These are phyloP conservation scores for Eledone cirrhosa DNA, from an alignment of 2,888 invertebrate genomes.

Conservation along the genomic window DNA sequence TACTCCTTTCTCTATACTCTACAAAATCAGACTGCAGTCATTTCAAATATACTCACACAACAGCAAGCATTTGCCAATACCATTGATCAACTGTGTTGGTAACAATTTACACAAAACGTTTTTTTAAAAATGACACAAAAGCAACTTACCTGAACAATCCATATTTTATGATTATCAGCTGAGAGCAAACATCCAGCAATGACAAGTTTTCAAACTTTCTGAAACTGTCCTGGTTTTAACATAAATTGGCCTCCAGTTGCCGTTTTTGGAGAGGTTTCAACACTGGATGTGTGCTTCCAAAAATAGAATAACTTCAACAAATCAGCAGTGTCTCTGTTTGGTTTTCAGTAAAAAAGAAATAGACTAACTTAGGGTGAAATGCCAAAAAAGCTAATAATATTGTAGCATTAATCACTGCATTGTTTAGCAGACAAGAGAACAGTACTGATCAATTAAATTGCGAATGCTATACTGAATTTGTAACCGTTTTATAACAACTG, in stretches of 20 bases:
- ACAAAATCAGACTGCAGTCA: too few species aligned
- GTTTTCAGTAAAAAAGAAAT: slow-evolving; percentile 28
- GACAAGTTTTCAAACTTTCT: neutral
- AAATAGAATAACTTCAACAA: slow-evolving; percentile 29
- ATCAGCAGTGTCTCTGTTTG: slow-evolving; percentile 26
- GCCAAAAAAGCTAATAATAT: slow-evolving; percentile 23
- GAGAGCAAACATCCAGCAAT: too few species aligned
- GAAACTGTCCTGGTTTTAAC: slow-evolving; percentile 26
- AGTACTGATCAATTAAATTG: too few species aligned
- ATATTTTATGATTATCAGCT: too few species aligned
- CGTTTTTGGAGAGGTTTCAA: slow-evolving; percentile 26
- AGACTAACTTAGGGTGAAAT: slow-evolving; percentile 27
- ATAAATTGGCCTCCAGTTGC: slow-evolving; percentile 26
- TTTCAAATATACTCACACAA: too few species aligned
- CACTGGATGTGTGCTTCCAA: slow-evolving; percentile 29
- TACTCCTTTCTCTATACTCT: too few species aligned
- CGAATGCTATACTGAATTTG: too few species aligned
- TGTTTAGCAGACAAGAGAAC: slow-evolving; percentile 19
- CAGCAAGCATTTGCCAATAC: too few species aligned
- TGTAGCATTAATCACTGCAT: slow-evolving; percentile 19
- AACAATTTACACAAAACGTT: too few species aligned
- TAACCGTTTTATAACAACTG: too few species aligned
- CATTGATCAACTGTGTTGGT: too few species aligned
- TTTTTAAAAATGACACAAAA: too few species aligned
- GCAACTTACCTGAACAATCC: neutral